These are phyloP conservation scores for Drosophila littoralis DNA, from an alignment of 1,140 invertebrate species.

Conservation along the genomic window DNA sequence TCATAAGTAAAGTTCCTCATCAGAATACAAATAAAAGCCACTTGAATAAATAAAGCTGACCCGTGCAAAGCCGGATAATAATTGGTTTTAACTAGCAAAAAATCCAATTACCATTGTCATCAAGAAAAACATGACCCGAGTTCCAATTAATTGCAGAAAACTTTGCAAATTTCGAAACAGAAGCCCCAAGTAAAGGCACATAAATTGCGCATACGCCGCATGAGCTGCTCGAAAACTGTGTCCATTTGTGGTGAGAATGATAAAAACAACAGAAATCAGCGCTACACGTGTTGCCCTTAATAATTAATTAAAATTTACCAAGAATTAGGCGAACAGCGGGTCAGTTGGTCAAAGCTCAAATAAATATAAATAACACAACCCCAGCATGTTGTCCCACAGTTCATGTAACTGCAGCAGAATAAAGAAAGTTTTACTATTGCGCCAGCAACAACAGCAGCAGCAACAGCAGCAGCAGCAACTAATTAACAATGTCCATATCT, in stretches of 20 bases:
- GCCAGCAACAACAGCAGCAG: neutral
- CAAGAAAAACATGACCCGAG: neutral
- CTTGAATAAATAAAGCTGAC: too few relatives aligned
- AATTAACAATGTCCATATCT: conserved; percentile 35
- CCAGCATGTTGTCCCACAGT: conserved; percentile 23
- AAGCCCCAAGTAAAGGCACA: neutral
- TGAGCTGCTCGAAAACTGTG: neutral
- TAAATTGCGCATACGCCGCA: conserved; percentile 29
- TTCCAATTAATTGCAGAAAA: neutral
- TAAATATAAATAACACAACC: neutral
- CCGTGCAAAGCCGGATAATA: too few relatives aligned
- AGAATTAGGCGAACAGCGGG: neutral
- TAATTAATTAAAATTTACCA: conserved; percentile 17
- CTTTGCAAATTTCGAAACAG: neutral
- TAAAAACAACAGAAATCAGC: neutral
- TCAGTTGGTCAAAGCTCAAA: neutral
- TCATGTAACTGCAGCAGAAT: conserved; percentile 15
- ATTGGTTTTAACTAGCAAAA: too few relatives aligned
- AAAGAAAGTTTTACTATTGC: conserved; percentile 27
- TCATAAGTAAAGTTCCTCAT: too few relatives aligned
- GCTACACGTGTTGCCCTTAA: conserved; percentile 7
- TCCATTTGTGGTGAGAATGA: neutral
- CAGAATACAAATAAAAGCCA: too few relatives aligned
- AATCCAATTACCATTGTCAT: too few relatives aligned
- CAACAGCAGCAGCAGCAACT: conserved; percentile 19